Base-by-base conservation (phyloP, 2,113 vertebrate genomes). In the Romanogobio albipinnatus region DNA sequence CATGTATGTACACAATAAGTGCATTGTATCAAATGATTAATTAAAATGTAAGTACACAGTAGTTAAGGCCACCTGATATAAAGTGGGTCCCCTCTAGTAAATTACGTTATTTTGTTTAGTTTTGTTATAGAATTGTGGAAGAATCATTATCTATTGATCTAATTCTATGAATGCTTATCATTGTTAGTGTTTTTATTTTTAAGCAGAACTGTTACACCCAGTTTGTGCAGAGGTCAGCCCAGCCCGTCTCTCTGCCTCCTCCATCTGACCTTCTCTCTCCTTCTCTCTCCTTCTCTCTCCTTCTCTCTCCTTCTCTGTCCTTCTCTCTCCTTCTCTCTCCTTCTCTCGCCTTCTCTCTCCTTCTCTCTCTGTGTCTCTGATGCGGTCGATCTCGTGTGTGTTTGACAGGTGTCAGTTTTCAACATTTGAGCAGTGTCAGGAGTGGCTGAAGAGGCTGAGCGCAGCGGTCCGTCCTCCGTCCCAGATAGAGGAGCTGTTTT, bases 381-480 rank as follows among this genome's bases (percentile, higher is more conserved):
- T 58, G 51, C 75, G 58, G 29, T n/a, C 13, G 22, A 2, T 13
- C 33, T 9, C 0, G 45, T 33, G 61, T 71, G 66, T 77, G 75
- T 11, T 43, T 33, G 6, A 14, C 87, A 99, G 98, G 95, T 98
- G 97, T 93, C 97, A 98, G 95, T 97, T 99, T 83, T 96, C 96
- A 87, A 97, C 96, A n/a, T 97, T 98, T 74, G 98, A 99, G 93
- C 98, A 98, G 92, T 97, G 97, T 90, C 98, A 99, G 91, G 97
- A 98, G 64, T 99, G 98, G 98, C 91, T 97, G 59, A 99, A 99
- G 91, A 94, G 98, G 75, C 92, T 99, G 82, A 96, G 93, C 71
- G 92, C 88, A 2, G 95, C 93, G 2, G 94, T 96, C 68, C 95
- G 96, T 19, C 97, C 98, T 2, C 98, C 98, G 0, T 91, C 96